Conservation (phyloP, 2,888 invertebrate species). For the Micoletzkya japonica region DNA sequence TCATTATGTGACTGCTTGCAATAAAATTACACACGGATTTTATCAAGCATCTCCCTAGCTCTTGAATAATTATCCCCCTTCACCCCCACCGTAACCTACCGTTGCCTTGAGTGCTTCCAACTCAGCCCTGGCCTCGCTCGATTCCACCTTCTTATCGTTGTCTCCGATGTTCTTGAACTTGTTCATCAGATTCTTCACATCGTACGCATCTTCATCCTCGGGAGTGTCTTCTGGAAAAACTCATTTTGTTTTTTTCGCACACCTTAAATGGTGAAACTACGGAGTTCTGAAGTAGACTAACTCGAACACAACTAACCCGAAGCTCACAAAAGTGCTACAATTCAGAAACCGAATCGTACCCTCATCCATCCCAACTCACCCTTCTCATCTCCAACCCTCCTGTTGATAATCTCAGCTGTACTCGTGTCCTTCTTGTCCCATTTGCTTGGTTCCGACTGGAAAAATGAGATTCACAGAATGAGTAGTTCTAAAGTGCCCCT, state of each 20-base stretch:
- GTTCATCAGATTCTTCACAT: slow-evolving; percentile 64
- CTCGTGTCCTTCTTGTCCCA: slow-evolving; percentile 59
- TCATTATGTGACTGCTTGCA: not conserved
- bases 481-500: not conserved
- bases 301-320: too few relatives aligned
- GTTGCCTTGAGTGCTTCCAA: slow-evolving; percentile 37
- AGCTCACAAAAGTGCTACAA: too few relatives aligned
- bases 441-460: slow-evolving; percentile 48
- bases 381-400: slow-evolving; percentile 36
- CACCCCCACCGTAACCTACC: not conserved
- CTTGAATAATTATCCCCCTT: too few relatives aligned
- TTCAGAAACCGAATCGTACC: not conserved
- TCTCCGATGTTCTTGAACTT: slow-evolving; percentile 63
- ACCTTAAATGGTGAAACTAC: too few relatives aligned
- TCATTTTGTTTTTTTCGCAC: too few relatives aligned
- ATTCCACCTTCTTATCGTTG: slow-evolving; percentile 33
- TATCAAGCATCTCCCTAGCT: slow-evolving; percentile 26
- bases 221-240: slow-evolving; percentile 34
- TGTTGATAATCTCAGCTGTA: slow-evolving; percentile 59
- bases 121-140: slow-evolving; percentile 35
- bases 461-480: not conserved
- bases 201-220: slow-evolving; percentile 56
- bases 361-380: not conserved
- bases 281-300: too few relatives aligned
- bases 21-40: too few relatives aligned